Conservation (phyloP, 2,797 vertebrate genomes). For the Catharus ustulatus region DNA sequence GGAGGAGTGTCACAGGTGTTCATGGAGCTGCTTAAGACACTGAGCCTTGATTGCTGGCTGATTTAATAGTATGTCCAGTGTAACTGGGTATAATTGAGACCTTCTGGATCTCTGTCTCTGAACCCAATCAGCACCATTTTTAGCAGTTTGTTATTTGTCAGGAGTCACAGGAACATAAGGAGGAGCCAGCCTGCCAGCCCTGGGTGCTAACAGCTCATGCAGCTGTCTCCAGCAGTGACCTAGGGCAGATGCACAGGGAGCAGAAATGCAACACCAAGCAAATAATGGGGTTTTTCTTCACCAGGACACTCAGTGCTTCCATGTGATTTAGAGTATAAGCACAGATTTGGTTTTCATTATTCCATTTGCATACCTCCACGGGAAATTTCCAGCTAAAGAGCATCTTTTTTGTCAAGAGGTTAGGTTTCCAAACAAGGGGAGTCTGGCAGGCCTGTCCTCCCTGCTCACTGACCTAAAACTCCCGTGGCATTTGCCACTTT, state of each 20-base stretch:
- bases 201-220: accelerated
- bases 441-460: background rate
- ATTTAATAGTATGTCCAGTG: background rate
- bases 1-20: background rate
- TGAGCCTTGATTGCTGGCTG: background rate
- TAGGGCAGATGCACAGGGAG: background rate
- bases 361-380: background rate
- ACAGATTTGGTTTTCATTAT: background rate
- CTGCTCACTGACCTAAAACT: conserved; percentile 1
- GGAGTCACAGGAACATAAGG: background rate
- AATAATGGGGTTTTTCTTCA: background rate
- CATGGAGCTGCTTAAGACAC: background rate
- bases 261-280: background rate
- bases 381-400: background rate
- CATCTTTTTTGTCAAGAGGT: background rate
- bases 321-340: background rate
- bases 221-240: background rate
- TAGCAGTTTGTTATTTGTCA: background rate
- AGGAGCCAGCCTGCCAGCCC: background rate
- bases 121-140: background rate
- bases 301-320: background rate
- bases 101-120: background rate
- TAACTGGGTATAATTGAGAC: background rate
- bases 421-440: background rate
- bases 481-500: conserved; percentile 8